These are phyloP conservation scores for Porites divaricata DNA, from an alignment of 92 coral and sea anemone species.

Conservation along the genomic window DNA sequence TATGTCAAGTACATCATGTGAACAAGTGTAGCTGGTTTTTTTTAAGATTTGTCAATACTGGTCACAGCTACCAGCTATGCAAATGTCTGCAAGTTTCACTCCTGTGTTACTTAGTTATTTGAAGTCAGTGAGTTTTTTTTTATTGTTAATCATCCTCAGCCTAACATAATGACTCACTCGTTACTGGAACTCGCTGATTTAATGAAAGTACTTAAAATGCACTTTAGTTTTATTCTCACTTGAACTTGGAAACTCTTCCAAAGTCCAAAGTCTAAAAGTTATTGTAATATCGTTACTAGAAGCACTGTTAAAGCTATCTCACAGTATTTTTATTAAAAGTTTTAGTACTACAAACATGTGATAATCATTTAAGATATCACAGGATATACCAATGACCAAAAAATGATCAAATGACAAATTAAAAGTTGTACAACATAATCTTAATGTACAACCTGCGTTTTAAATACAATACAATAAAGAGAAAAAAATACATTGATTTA, in stretches of 20 bases:
- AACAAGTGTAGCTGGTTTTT: no score
- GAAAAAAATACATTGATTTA: neutral
- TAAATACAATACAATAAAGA: neutral
- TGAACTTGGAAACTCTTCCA: neutral
- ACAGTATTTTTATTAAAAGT: neutral
- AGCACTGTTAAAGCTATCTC: neutral
- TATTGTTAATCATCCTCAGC: no score
- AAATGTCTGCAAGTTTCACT: no score
- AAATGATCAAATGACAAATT: neutral
- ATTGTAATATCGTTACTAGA: neutral
- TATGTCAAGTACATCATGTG: no score
- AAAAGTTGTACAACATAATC: neutral
- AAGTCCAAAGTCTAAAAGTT: conserved; percentile 1
- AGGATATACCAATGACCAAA: neutral
- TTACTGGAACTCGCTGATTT: neutral
- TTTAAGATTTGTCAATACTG: no score
- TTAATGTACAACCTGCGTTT: neutral
- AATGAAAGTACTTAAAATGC: neutral
- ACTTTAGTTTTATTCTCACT: neutral
- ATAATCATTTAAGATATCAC: conserved; percentile 4
- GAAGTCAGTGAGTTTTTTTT: no score
- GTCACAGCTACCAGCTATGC: no score
- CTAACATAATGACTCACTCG: neutral
- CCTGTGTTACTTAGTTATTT: no score
- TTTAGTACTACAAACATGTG: neutral